These are phyloP conservation scores for Intellagama lesueurii DNA, from an alignment of 2,797 vertebrate genomes.

Conservation along the genomic window DNA sequence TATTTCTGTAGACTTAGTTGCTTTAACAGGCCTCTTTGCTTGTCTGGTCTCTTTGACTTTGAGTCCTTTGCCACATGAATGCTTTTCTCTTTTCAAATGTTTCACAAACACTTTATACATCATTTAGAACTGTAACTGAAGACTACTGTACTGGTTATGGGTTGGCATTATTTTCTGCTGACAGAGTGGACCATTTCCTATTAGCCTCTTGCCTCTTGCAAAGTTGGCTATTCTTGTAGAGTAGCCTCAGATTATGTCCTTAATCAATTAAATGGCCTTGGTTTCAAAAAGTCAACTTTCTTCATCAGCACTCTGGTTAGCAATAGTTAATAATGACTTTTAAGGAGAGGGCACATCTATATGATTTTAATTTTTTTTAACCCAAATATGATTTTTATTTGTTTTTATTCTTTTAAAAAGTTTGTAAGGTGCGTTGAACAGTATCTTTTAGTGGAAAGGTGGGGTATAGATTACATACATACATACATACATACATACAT, in stretches of 20 bases:
- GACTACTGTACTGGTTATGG: background rate
- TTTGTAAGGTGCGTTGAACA: no score
- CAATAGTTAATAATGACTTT: no score
- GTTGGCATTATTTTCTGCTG: background rate
- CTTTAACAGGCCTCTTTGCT: background rate
- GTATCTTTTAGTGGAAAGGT: no score
- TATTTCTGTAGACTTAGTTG: background rate
- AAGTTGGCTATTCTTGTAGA: background rate
- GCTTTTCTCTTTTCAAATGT: background rate
- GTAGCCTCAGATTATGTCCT: background rate
- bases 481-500: no score
- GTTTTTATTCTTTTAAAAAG: no score
- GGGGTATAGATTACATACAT: no score
- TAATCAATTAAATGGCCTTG: no score
- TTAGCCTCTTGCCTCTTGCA: background rate
- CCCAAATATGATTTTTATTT: no score
- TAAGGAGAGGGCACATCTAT: no score
- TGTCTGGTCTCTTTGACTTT: slow-evolving; percentile 8
- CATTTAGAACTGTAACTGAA: slow-evolving; percentile 1
- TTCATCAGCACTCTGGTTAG: no score
- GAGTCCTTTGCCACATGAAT: background rate
- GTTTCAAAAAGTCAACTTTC: no score
- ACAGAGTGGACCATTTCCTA: background rate
- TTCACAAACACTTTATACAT: background rate
- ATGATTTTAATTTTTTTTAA: no score